Conservation (phyloP, 2,797 vertebrate species). For the Manis javanica region DNA sequence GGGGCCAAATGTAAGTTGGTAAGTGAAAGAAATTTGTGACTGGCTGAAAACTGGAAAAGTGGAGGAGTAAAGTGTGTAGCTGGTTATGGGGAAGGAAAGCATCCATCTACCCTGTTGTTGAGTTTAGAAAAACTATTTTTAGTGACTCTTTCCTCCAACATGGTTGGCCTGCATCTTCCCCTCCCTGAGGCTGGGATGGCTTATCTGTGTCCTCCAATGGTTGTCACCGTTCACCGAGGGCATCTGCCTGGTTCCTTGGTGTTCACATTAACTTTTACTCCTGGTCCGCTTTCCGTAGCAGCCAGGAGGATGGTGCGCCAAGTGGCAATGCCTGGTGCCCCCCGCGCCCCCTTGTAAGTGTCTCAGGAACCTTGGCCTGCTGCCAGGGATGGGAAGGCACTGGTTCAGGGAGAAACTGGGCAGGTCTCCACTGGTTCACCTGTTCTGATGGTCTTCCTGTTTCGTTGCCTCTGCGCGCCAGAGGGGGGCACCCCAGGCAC, state of each 20-base stretch:
- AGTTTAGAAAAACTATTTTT: constrained; percentile 57
- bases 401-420: not conserved
- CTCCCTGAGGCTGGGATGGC: not conserved
- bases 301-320: not conserved
- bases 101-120: not conserved
- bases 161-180: not conserved
- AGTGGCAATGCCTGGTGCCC: not conserved
- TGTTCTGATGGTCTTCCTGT: not conserved
- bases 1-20: not conserved
- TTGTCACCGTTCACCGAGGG: not conserved
- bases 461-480: constrained; percentile 74
- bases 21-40: not conserved
- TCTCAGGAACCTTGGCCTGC: not conserved
- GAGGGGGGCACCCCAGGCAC: constrained; percentile 76
- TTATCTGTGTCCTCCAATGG: not conserved
- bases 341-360: not conserved
- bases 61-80: not conserved
- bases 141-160: not conserved
- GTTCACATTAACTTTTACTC: not conserved
- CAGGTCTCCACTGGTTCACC: not conserved
- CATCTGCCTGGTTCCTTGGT: not conserved
- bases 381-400: no score
- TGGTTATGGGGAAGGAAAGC: constrained; percentile 5
- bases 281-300: not conserved
- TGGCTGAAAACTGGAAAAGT: not conserved